Evolutionary conservation across 2,888 invertebrate genomes (phyloP).

Genomic region (Luffia ferchaultella): DNA sequence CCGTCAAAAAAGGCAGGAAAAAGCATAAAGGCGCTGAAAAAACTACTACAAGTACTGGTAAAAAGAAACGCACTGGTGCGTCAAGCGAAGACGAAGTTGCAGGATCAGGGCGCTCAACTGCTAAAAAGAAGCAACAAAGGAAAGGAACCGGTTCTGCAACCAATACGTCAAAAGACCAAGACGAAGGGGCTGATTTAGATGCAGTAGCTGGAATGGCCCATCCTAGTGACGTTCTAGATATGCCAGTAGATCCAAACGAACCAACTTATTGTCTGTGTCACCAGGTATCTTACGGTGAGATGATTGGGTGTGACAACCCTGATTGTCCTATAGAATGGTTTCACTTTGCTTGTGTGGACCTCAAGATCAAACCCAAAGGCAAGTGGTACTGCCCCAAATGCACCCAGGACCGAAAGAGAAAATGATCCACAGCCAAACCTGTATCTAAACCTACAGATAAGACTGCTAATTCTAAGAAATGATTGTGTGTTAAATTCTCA

Average conservation of each 20-base stretch:
- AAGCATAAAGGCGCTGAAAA: slow-evolving; percentile 51
- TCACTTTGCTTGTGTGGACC: slow-evolving; percentile 92
- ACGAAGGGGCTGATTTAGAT: slow-evolving; percentile 58
- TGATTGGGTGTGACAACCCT: slow-evolving; percentile 96
- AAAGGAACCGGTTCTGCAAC: slow-evolving; percentile 42
- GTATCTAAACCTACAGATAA: slow-evolving; percentile 39
- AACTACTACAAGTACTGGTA: slow-evolving; percentile 39
- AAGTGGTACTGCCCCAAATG: slow-evolving; percentile 97
- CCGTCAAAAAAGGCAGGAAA: slow-evolving; percentile 57
- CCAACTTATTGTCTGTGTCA: slow-evolving; percentile 98
- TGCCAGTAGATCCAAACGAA: slow-evolving; percentile 97
- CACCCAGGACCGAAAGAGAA: slow-evolving; percentile 80
- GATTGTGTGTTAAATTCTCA: slow-evolving; percentile 11
- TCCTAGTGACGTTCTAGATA: slow-evolving; percentile 89
- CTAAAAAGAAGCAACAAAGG: slow-evolving; percentile 50
- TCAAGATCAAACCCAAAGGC: slow-evolving; percentile 92
- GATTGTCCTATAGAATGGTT: slow-evolving; percentile 94
- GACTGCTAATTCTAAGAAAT: slow-evolving; percentile 46
- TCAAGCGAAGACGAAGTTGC: slow-evolving; percentile 58
- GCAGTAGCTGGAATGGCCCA: slow-evolving; percentile 71
- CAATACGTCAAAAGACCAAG: slow-evolving; percentile 44
- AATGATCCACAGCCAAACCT: slow-evolving; percentile 63
- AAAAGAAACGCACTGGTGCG: slow-evolving; percentile 62
- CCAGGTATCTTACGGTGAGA: slow-evolving; percentile 96
- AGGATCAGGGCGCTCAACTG: slow-evolving; percentile 41